Base-by-base conservation (phyloP, 2,888 invertebrate genomes). In the Drosophila subsilvestris region DNA sequence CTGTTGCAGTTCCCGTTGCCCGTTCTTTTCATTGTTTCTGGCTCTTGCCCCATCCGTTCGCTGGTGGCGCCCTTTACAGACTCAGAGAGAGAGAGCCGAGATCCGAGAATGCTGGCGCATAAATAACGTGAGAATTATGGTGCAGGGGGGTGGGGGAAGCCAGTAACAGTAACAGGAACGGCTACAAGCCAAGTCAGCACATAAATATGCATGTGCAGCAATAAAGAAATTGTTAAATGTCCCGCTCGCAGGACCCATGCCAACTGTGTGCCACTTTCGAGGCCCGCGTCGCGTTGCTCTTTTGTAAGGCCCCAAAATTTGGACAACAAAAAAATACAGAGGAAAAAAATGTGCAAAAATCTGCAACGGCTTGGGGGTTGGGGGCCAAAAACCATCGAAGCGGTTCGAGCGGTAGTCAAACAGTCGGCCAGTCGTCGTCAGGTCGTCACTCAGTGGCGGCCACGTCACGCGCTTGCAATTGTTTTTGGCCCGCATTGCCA, bases 41-140 rank as follows among this genome's bases (percentile, higher is more conserved):
- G 29, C 37, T 27, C 9, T 47, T 53, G 37, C 65, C 29, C 27
- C 44, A 55, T 44, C 25, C 32, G 63, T 32, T 63, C 63, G 53
- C 37, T 67, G 56, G 68, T 71, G 70, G 70, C 70, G 70, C 70
- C 71, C 70, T 70, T 71, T 53, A 63, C 49, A 49, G 37, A n/a
- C n/a, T n/a, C n/a, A n/a, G n/a, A n/a, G n/a, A n/a, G n/a, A 14
- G 37, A 14, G 37, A 37, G 37, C n/a, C 37, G n/a, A 37, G 37
- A 37, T n/a, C 71, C 48, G 59, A 45, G 59, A 66, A 66, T 66
- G 58, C 74, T 74, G 74, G 58, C 54, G 85, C 82, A 83, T 83
- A 83, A 83, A 83, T 87, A 83, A 83, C 86, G 83, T 82, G 88
- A 87, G 83, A 83, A 83, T 83, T 87, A 83, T 85, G 83, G 82